A percentile compares a stretch with the other conserved stretches of the same genome.
phyloP scores from a whole-genome alignment of 1,140 invertebrate genomes.

The Oncopeltus fasciatus region DNA sequence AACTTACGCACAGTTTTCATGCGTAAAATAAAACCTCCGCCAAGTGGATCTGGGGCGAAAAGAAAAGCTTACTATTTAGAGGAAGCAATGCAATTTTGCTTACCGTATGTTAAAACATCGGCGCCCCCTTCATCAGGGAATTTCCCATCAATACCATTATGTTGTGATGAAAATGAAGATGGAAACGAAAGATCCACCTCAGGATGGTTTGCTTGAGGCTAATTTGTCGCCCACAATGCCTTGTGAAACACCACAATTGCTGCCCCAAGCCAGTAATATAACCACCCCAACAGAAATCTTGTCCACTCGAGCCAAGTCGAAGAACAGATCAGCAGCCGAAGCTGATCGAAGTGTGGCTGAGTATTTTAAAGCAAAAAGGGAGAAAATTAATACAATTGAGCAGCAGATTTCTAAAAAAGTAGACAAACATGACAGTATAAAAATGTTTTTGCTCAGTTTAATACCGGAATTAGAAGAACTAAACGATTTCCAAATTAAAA shows the following conservation, averaged over 20 bases:
- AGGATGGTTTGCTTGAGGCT: no score
- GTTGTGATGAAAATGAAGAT: no score
- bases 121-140: not conserved
- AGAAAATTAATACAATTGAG: not conserved
- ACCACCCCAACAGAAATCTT: not conserved
- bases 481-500: not conserved
- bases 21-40: not conserved
- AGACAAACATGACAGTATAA: not conserved
- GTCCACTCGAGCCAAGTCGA: not conserved
- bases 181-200: no score
- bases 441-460: not conserved
- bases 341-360: not conserved
- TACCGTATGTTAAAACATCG: constrained; percentile 22
- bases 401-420: not conserved
- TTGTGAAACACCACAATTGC: not conserved
- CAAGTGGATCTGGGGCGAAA: constrained; percentile 19
- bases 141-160: not conserved
- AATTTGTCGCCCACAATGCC: not conserved
- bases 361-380: not conserved
- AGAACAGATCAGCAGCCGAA: not conserved
- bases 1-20: not conserved
- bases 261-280: not conserved
- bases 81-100: constrained; percentile 22
- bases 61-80: constrained; percentile 24
- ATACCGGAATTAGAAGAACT: not conserved